Conservation (phyloP, 1,140 invertebrate species). For the Drosophila insularis region DNA sequence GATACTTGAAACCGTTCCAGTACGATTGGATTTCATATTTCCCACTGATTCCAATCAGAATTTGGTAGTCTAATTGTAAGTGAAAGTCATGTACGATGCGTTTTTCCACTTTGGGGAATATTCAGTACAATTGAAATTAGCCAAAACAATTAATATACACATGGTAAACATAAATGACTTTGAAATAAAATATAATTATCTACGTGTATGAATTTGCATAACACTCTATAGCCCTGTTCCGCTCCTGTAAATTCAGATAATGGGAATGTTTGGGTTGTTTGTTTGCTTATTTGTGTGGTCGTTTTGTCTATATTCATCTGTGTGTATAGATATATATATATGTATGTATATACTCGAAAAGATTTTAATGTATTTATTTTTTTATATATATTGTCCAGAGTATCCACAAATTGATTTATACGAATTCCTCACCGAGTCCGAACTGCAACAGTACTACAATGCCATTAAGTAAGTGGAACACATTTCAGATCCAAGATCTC, state of each 20-base stretch:
- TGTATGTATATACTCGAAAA: constrained; percentile 27
- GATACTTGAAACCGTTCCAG: background rate
- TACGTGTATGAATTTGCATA: too few species aligned
- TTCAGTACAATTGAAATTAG: too few species aligned
- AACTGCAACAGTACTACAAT: constrained; percentile 94
- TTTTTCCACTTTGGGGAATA: background rate
- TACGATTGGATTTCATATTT: too few species aligned
- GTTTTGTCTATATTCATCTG: constrained; percentile 8
- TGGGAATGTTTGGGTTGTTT: constrained; percentile 6
- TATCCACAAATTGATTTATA: constrained; percentile 88
- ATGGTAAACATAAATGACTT: too few species aligned
- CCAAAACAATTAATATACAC: too few species aligned
- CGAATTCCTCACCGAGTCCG: constrained; percentile 95
- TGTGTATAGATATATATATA: constrained; percentile 12
- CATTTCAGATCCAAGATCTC: constrained; percentile 22
- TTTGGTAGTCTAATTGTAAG: too few species aligned
- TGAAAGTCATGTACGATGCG: too few species aligned
- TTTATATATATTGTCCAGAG: constrained; percentile 56
- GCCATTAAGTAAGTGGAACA: constrained; percentile 84
- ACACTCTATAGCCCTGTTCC: background rate
- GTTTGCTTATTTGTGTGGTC: constrained; percentile 36
- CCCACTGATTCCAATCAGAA: too few species aligned
- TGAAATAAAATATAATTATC: too few species aligned
- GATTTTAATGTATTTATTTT: constrained; percentile 56
- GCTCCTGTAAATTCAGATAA: background rate